phyloP scores from a whole-genome alignment of 2,797 vertebrate species.

The Malacoctenus gilli region DNA sequence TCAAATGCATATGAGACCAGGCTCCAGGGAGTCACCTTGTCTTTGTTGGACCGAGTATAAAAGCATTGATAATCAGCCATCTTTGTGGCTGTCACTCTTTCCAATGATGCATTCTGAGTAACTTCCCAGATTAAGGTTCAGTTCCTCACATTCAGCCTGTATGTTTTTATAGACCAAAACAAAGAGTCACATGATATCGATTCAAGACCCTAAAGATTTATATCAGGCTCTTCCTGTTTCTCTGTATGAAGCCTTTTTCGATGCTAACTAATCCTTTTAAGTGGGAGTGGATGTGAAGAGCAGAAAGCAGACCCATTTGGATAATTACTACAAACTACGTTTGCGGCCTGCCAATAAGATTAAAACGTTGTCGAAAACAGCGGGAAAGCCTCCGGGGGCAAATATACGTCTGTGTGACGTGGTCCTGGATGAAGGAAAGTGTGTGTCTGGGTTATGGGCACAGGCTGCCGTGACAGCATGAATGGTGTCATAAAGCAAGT shows the following conservation, averaged over 20 bases:
- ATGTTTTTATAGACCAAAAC: too few species aligned
- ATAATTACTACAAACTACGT: conserved; percentile 53
- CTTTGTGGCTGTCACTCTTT: too few species aligned
- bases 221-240: background rate
- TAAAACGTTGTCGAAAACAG: conserved; percentile 50
- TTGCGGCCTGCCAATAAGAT: conserved; percentile 52
- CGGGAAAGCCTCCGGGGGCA: conserved; percentile 12
- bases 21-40: too few species aligned
- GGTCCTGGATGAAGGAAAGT: background rate
- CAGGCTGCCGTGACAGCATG: background rate
- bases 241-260: conserved; percentile 6
- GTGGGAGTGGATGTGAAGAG: conserved; percentile 22
- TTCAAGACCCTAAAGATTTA: background rate
- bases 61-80: too few species aligned
- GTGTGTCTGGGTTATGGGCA: background rate
- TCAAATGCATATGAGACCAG: too few species aligned
- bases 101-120: too few species aligned
- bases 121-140: too few species aligned
- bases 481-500: conserved; percentile 8
- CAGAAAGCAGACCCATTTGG: conserved; percentile 54
- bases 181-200: too few species aligned
- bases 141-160: too few species aligned
- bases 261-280: conserved; percentile 54
- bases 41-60: too few species aligned
- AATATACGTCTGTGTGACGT: conserved; percentile 1